These are phyloP conservation scores for Pelodiscus sinensis DNA, from an alignment of 2,113 vertebrate species.

Conservation along the genomic window DNA sequence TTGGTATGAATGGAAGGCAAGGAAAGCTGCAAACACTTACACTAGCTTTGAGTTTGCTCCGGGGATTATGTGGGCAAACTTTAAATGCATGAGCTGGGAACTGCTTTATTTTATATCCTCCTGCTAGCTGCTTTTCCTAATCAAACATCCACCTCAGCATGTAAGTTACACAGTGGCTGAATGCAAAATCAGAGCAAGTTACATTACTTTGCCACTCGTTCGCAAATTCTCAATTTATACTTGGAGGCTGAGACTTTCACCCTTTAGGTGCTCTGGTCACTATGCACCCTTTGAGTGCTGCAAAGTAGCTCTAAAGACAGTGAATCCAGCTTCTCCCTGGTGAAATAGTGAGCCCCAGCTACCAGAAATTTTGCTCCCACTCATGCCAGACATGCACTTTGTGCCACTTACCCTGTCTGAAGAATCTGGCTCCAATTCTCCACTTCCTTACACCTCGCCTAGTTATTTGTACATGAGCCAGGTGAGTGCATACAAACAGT, in stretches of 20 bases:
- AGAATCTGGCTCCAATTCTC: too few species aligned
- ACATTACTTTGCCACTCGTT: not conserved
- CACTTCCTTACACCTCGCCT: too few species aligned
- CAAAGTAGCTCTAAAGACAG: not conserved
- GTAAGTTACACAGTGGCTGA: not conserved
- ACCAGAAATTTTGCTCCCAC: too few species aligned
- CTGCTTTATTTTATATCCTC: not conserved
- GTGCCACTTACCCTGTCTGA: too few species aligned
- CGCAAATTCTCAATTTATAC: not conserved
- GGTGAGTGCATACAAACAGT: not conserved
- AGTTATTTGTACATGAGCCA: not conserved
- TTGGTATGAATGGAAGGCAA: not conserved
- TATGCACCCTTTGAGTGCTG: not conserved
- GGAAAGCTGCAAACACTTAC: not conserved
- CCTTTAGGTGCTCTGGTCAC: not conserved
- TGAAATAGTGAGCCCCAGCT: not conserved
- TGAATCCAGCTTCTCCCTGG: not conserved
- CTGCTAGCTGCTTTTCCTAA: not conserved
- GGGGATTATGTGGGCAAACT: not conserved
- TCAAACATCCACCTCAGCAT: not conserved
- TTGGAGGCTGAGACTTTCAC: too few species aligned
- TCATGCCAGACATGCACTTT: too few species aligned
- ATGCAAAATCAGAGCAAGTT: not conserved
- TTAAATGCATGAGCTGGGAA: not conserved
- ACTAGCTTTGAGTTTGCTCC: not conserved